Base-by-base conservation (phyloP, 1,140 invertebrate species). In the Pristionchus pacificus region DNA sequence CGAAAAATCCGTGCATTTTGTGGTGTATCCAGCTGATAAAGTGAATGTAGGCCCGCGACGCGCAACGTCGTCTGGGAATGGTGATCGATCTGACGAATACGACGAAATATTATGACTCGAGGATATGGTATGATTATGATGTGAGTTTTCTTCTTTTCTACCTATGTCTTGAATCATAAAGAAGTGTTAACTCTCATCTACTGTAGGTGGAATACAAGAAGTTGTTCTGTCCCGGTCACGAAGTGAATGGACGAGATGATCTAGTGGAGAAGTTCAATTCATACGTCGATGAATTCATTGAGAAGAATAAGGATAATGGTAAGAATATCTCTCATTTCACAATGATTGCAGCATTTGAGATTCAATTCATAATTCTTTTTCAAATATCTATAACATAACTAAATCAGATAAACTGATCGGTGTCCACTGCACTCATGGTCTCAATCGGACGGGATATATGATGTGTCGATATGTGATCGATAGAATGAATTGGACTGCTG, bases 341-440 rank as follows among this genome's bases (percentile, higher is more conserved):
- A 49, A 19, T 49, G 6, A 49, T 19, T 49, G 38, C 19, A 49
- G 38, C 38, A 49, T 10, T 49, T 19, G 38, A 49, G 6, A 49
- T 49, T 49, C 38, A 19, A 49, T 49, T 49, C 38, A 6, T 49
- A 6, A 49, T 49, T 49, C 19, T 49, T 49, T 6, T 49, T 10
- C 38, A 10, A 6, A 49, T 19, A 6, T 10, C 38, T 10, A 49
- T 49, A 49, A 49, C 38, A 49, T 19, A 49, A 49, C 19, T 49
- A 78, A 88, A 88, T 57, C 87, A 92, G 91, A 89, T 82, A 87
- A 87, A 77, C 78, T 93, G 15, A 88, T 93, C 77, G 92, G 91
- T 32, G 89, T 94, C 24, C 92, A 94, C 82, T 94, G 92, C 83
- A 93, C 92, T 0, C 92, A 94, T 83, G 92, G 92, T 10, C 86